Conservation (phyloP, 2,888 invertebrate genomes). For the Eudasyphora cyanicolor region DNA sequence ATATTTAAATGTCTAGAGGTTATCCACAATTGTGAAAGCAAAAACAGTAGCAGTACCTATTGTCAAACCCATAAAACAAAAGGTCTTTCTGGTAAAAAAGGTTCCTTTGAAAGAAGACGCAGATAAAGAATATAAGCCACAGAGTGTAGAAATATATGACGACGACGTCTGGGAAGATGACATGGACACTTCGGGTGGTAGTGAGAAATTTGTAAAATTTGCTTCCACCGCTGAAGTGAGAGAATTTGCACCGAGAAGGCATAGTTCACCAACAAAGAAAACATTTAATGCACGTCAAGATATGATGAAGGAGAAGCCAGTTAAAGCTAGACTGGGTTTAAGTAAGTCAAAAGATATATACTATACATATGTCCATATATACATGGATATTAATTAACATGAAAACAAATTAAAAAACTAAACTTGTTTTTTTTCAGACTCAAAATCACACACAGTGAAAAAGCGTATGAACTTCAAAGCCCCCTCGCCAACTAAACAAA, state of each 20-base stretch:
- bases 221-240: conserved; percentile 79
- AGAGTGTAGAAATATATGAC: conserved; percentile 68
- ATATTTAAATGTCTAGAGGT: conserved; percentile 50
- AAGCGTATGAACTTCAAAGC: conserved; percentile 76
- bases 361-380: not conserved
- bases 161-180: conserved; percentile 64
- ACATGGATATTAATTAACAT: too few species aligned
- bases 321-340: conserved; percentile 74
- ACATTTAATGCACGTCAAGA: conserved; percentile 52
- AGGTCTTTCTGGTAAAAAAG: conserved; percentile 78
- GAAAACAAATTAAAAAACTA: not conserved
- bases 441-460: conserved; percentile 74
- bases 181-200: conserved; percentile 63
- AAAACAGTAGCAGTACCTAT: conserved; percentile 66
- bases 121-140: conserved; percentile 70
- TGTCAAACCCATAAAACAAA: conserved; percentile 72
- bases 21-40: conserved; percentile 71
- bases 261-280: conserved; percentile 49
- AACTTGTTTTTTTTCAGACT: conserved; percentile 66
- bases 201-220: conserved; percentile 79
- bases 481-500: conserved; percentile 68
- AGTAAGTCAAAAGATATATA: conserved; percentile 47
- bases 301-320: conserved; percentile 59
- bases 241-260: conserved; percentile 75
- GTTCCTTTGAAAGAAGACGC: conserved; percentile 77